Conservation (phyloP, 2,888 invertebrate species). For the Tridacna crocea region DNA sequence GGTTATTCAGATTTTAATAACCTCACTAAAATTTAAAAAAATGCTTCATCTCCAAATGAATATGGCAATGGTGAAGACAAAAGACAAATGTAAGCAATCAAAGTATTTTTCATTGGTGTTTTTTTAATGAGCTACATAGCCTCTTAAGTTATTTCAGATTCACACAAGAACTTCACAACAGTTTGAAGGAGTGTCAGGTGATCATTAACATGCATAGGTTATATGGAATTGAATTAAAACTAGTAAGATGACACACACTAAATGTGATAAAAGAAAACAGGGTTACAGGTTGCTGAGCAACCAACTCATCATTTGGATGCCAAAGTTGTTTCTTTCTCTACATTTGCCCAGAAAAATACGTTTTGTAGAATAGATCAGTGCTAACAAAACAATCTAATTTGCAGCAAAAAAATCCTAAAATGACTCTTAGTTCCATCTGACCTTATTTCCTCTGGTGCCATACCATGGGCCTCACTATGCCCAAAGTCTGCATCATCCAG, state of each 20-base stretch:
- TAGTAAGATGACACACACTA: background rate
- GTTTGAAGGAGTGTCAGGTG: background rate
- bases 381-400: background rate
- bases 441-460: conserved; percentile 57
- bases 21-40: too few species aligned
- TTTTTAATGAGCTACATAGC: too few species aligned
- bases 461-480: conserved; percentile 54
- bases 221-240: background rate
- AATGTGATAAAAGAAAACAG: background rate
- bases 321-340: background rate
- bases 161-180: too few species aligned
- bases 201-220: background rate
- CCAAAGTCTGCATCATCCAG: conserved; percentile 69
- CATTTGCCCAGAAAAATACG: background rate
- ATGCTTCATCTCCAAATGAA: too few species aligned
- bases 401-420: too few species aligned
- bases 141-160: too few species aligned
- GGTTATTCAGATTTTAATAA: too few species aligned
- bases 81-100: too few species aligned
- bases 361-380: background rate
- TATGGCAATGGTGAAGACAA: too few species aligned
- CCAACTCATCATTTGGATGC: too few species aligned
- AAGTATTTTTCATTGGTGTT: too few species aligned
- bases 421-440: conserved; percentile 16
- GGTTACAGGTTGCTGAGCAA: background rate